Conservation (phyloP, 2,797 vertebrate genomes). For the Cephalopachus bancanus region DNA sequence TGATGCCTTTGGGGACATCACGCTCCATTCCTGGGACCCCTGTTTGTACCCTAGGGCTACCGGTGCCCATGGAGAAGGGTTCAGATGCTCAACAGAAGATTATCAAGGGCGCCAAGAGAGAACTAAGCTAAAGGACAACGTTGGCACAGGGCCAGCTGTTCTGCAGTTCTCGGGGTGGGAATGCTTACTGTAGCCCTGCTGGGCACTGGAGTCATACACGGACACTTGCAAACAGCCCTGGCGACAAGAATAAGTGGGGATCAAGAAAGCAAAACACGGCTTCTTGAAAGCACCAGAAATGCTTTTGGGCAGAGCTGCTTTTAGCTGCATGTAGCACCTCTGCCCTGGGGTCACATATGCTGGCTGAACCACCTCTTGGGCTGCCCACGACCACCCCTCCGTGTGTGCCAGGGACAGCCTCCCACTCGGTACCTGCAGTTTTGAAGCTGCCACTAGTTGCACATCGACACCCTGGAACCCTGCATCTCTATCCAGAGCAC, state of each 20-base stretch:
- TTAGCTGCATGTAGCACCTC: not conserved
- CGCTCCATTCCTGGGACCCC: not conserved
- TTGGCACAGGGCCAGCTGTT: not conserved
- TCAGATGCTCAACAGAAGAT: not conserved
- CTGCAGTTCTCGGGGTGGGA: not conserved
- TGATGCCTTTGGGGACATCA: not conserved
- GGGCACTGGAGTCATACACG: rapidly evolving
- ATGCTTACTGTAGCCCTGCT: not conserved
- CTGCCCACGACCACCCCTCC: not conserved
- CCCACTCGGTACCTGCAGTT: not conserved
- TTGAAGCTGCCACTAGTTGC: not conserved
- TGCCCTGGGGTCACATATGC: not conserved
- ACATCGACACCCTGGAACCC: not conserved
- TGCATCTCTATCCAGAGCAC: not conserved
- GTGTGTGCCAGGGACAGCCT: not conserved
- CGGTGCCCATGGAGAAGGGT: not conserved
- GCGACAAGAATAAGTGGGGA: not conserved
- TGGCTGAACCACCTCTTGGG: not conserved
- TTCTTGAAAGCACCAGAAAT: not conserved
- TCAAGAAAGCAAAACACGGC: not conserved
- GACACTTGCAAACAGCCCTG: not conserved
- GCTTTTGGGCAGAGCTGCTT: not conserved
- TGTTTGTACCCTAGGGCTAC: too few relatives aligned
- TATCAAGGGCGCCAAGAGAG: not conserved
- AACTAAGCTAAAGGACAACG: not conserved